Evolutionary conservation across 1,140 invertebrate species (phyloP), one percentile per base, ranked within the genome.

Genomic region (Archivesica marissinica): DNA sequence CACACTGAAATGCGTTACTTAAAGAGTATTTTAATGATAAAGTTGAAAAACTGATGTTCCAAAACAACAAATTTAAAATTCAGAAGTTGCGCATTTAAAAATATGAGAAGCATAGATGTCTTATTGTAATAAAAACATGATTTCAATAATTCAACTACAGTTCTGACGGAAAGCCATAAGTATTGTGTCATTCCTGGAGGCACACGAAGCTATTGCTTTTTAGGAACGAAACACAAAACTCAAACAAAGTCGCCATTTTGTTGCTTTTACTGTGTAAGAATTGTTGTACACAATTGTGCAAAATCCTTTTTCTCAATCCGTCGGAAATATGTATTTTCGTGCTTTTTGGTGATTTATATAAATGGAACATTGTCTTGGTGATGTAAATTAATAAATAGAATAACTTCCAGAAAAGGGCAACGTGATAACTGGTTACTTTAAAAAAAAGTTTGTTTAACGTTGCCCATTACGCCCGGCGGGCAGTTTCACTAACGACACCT

Each of bases 241-340:
- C 41, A 15, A 4, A 15, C 11, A 7, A 54, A 54, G 82, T 77
- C 82, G 82, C 82, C 82, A 85, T 85, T 85, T 85, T 85, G 82
- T n/a, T n/a, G 66, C 59, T 81, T 81, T 81, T 72, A 56, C 28
- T 54, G 41, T 56, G 23, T 20, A 56, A 59, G 38, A 59, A 17
- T 35, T 11, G 35, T 56, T 23, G 41, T 47, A 72, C 50, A 72
- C n/a, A n/a, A n/a, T n/a, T n/a, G n/a, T n/a, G n/a, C n/a, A n/a
- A n/a, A n/a, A n/a, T n/a, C 33, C 35, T 7, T 72, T 72, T 47
- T 72, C 25, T 25, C 41, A 72, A 33, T 11, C 2, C 17, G 39
- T 25, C 35, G 50, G 9, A 50, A 52, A 52, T 47, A 23, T 0
- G 7, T 1, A 72, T n/a, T n/a, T n/a, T n/a, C n/a, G n/a, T n/a